A percentile compares a stretch with the other conserved stretches of the same genome.
phyloP scores from a whole-genome alignment of 2,888 invertebrate genomes.

The Atrina japonica region DNA sequence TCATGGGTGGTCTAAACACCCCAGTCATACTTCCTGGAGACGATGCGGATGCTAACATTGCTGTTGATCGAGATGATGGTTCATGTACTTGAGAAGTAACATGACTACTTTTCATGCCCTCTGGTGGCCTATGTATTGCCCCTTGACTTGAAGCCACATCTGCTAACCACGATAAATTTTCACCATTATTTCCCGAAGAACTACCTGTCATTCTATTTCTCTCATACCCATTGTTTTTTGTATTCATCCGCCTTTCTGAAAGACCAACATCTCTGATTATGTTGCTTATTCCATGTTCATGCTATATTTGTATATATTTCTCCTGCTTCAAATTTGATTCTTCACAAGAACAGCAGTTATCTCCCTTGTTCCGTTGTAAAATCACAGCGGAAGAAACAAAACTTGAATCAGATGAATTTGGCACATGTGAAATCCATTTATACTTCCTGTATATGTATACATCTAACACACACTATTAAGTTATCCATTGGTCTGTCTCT shows the following conservation, averaged over 20 bases:
- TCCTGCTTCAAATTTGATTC: too few relatives aligned
- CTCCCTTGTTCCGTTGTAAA: too few relatives aligned
- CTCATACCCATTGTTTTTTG: conserved; percentile 67
- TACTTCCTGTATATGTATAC: too few relatives aligned
- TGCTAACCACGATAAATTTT: conserved; percentile 59
- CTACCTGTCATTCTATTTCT: conserved; percentile 71
- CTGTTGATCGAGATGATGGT: conserved; percentile 24
- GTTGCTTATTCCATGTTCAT: too few relatives aligned
- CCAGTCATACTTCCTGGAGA: conserved; percentile 52
- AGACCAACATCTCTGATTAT: too few relatives aligned
- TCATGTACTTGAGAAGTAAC: conserved; percentile 17
- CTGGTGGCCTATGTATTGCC: conserved; percentile 36
- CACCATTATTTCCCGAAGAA: conserved; percentile 53
- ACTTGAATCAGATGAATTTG: too few relatives aligned
- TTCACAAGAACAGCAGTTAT: too few relatives aligned
- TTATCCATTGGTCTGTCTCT: too few relatives aligned
- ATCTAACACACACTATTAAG: too few relatives aligned
- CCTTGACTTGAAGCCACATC: conserved; percentile 52
- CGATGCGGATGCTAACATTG: conserved; percentile 52
- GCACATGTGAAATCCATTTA: too few relatives aligned
- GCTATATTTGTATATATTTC: too few relatives aligned
- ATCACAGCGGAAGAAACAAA: too few relatives aligned
- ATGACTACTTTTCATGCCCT: conserved; percentile 52
- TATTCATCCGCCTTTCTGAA: conserved; percentile 65
- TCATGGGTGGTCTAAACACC: conserved; percentile 66